phyloP scores from a whole-genome alignment of 2,888 invertebrate genomes.

The Nephrotoma guestfalica region DNA sequence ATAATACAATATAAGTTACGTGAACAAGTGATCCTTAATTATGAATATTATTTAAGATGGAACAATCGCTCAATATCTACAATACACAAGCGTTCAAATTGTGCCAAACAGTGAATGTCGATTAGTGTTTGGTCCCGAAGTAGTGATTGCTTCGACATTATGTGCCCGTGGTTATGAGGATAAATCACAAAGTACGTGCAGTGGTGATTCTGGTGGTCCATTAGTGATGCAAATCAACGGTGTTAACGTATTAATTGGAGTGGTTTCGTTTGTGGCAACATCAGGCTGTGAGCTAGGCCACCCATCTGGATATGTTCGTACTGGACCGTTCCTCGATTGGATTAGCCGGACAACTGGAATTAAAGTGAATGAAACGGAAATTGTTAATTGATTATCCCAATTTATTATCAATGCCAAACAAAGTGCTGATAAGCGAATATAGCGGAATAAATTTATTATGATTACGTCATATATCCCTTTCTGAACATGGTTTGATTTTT shows the following conservation, averaged over 20 bases:
- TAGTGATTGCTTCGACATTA: slow-evolving; percentile 11
- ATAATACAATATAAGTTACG: background rate
- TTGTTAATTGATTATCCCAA: background rate
- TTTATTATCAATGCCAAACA: background rate
- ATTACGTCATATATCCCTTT: background rate
- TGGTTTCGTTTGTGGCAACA: slow-evolving; percentile 13
- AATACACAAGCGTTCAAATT: slow-evolving; percentile 7
- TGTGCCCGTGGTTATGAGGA: slow-evolving; percentile 12
- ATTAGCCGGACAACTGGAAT: slow-evolving; percentile 11
- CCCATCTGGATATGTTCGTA: slow-evolving; percentile 14
- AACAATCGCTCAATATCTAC: background rate
- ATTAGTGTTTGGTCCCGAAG: slow-evolving; percentile 9
- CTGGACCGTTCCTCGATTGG: slow-evolving; percentile 13
- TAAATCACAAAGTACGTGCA: slow-evolving; percentile 11
- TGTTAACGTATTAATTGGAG: slow-evolving; percentile 12
- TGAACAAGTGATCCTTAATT: background rate
- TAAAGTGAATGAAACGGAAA: background rate
- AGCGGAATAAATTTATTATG: background rate
- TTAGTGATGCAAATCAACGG: slow-evolving; percentile 9
- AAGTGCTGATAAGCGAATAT: background rate
- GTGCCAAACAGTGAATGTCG: slow-evolving; percentile 12
- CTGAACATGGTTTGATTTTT: background rate
- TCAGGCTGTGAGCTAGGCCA: slow-evolving; percentile 12
- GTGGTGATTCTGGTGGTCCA: slow-evolving; percentile 14
- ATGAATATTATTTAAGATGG: background rate